A percentile compares a stretch with the other conserved stretches of the same genome.
These are phyloP conservation scores for Colostygia pectinataria DNA, from an alignment of 2,888 invertebrate genomes.

Conservation along the genomic window DNA sequence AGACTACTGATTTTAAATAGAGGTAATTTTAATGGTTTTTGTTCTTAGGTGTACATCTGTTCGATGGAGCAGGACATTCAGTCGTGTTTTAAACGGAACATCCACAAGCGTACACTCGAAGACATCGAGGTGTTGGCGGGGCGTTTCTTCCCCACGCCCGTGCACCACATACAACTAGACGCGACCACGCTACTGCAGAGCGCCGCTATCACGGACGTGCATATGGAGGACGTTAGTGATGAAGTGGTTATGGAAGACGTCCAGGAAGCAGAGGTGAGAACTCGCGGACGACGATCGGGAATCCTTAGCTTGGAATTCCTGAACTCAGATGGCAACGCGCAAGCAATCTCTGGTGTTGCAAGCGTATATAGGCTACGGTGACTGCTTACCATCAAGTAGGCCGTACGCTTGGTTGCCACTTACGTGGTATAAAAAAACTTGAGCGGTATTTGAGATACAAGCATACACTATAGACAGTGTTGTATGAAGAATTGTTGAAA, in stretches of 20 bases:
- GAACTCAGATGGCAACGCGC: too few relatives aligned
- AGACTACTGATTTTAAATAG: too few relatives aligned
- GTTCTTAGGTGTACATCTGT: constrained; percentile 96
- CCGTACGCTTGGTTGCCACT: too few relatives aligned
- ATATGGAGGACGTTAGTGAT: constrained; percentile 89
- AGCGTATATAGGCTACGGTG: too few relatives aligned
- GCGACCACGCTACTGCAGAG: constrained; percentile 92
- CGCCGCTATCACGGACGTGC: constrained; percentile 91
- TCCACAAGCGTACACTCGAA: constrained; percentile 89
- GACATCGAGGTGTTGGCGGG: constrained; percentile 89
- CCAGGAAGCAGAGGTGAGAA: constrained; percentile 76
- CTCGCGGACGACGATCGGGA: background rate
- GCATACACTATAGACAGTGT: too few relatives aligned
- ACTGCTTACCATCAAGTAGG: too few relatives aligned
- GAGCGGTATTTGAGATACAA: too few relatives aligned
- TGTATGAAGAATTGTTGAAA: too few relatives aligned
- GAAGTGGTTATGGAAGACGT: constrained; percentile 56
- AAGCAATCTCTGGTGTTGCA: too few relatives aligned
- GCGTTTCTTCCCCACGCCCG: constrained; percentile 90
- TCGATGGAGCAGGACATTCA: constrained; percentile 92
- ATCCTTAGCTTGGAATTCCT: background rate
- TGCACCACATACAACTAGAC: constrained; percentile 91
- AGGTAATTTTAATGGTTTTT: too few relatives aligned
- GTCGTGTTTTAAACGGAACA: constrained; percentile 91
- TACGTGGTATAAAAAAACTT: too few relatives aligned